Evolutionary conservation across 2,888 invertebrate species (phyloP).

Genomic region (Eupithecia dodoneata): DNA sequence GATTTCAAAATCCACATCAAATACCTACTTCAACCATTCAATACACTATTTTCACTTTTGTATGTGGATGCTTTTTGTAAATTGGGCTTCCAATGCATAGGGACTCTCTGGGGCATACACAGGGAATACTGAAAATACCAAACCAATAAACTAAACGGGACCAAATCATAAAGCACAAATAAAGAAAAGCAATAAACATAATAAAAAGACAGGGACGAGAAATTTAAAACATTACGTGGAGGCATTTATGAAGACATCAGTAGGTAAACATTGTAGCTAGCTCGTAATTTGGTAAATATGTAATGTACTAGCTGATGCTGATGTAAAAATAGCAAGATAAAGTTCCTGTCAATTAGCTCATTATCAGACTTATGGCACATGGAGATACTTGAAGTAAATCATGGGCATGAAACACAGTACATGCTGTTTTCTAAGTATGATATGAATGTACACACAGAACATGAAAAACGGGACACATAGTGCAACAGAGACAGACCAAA

Average conservation of each 20-base stretch:
- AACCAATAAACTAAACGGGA: conserved; percentile 62
- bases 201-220: conserved; percentile 13
- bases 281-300: conserved; percentile 19
- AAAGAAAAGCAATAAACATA: conserved; percentile 42
- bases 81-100: conserved; percentile 84
- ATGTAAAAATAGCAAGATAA: conserved; percentile 12
- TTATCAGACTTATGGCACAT: conserved; percentile 19
- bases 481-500: conserved; percentile 80
- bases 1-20: conserved; percentile 50
- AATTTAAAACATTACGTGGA: conserved; percentile 21
- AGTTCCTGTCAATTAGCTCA: conserved; percentile 32
- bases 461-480: conserved; percentile 67
- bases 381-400: conserved; percentile 21
- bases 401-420: conserved; percentile 61
- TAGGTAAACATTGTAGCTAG: conserved; percentile 27
- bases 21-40: conserved; percentile 82
- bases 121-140: conserved; percentile 81
- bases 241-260: conserved; percentile 18
- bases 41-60: conserved; percentile 84
- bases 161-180: conserved; percentile 51
- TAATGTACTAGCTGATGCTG: conserved; percentile 21
- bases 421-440: conserved; percentile 77
- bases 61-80: conserved; percentile 83
- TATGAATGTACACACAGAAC: conserved; percentile 71
- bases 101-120: conserved; percentile 84